Evolutionary conservation across 2,888 invertebrate genomes (phyloP), one percentile per base, ranked within the genome.

Genomic region (Homarus gammarus): DNA sequence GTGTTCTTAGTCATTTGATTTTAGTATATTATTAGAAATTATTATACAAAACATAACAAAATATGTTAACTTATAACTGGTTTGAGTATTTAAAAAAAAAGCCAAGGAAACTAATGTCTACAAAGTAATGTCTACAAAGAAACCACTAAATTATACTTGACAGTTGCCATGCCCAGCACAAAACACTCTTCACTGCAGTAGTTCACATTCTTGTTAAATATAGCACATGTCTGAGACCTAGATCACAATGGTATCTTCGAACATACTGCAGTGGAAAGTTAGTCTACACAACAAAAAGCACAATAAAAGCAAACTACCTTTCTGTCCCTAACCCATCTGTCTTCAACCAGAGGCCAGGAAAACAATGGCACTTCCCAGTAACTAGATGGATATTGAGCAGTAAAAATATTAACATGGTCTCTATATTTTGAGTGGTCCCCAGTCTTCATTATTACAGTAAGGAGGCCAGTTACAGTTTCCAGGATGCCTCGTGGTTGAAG

Each of bases 371-470:
- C 51, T 44, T 86, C 78, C n/a, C 68, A 84, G 38, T 72, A 64
- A 61, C 56, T 44, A 73, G 49, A 77, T 51, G 78, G 78, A 78
- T 64, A 86, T 86, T 86, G 86, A 86, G 86, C 86, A 86, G 73
- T 73, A 61, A 84, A 83, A 70, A 44, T 68, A 83, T 73, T 31
- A 77, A 75, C 51, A 77, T 64, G 61, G 64, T 86, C 49, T 22
- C 78, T 86, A 64, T 61, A 61, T 56, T 33, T 61, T 51, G 51
- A 68, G 68, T 86, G 86, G 86, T 86, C 86, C 86, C 86, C 44
- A 64, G 64, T 78, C 68, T 31, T 56, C 56, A 31, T 64, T 49
- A 56, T 36, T 40, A 49, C 38, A 83, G 27, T 22, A 44, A 77
- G 44, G 38, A 84, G 38, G 72, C 56, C 49, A 40, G 44, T 44